phyloP scores from a whole-genome alignment of 1,140 invertebrate species.

The Parasteatoda tepidariorum region DNA sequence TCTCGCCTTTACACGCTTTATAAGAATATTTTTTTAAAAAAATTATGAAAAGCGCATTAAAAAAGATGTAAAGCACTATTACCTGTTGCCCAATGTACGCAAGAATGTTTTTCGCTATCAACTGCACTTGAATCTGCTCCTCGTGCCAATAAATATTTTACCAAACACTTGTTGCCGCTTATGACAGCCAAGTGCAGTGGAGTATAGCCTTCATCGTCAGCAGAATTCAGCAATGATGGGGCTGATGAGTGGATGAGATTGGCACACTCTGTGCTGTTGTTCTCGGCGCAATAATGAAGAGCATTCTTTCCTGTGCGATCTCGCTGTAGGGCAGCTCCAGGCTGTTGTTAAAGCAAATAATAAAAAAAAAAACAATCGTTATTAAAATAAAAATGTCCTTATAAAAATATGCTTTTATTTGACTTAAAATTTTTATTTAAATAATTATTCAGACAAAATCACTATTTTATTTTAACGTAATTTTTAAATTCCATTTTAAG shows the following conservation, averaged over 20 bases:
- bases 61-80: too few relatives aligned
- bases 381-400: not conserved
- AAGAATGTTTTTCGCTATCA: slow-evolving; percentile 94
- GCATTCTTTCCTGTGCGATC: slow-evolving; percentile 88
- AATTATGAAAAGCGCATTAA: too few relatives aligned
- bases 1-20: too few relatives aligned
- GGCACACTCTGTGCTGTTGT: slow-evolving; percentile 72
- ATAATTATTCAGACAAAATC: too few relatives aligned
- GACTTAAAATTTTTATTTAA: too few relatives aligned
- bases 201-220: slow-evolving; percentile 94
- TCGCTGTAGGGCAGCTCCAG: slow-evolving; percentile 63
- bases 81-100: slow-evolving; percentile 95
- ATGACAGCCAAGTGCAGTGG: slow-evolving; percentile 93
- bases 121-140: slow-evolving; percentile 30
- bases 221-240: slow-evolving; percentile 81
- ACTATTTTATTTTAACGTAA: too few relatives aligned
- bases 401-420: too few relatives aligned
- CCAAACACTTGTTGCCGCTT: slow-evolving; percentile 82
- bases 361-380: not conserved
- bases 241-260: slow-evolving; percentile 77
- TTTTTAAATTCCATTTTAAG: too few relatives aligned
- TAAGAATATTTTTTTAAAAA: too few relatives aligned
- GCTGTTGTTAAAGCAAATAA: not conserved
- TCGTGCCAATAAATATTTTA: slow-evolving; percentile 75
- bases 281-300: slow-evolving; percentile 90